phyloP scores from a whole-genome alignment of 2,797 vertebrate species.

The Enteromius anoplus region DNA sequence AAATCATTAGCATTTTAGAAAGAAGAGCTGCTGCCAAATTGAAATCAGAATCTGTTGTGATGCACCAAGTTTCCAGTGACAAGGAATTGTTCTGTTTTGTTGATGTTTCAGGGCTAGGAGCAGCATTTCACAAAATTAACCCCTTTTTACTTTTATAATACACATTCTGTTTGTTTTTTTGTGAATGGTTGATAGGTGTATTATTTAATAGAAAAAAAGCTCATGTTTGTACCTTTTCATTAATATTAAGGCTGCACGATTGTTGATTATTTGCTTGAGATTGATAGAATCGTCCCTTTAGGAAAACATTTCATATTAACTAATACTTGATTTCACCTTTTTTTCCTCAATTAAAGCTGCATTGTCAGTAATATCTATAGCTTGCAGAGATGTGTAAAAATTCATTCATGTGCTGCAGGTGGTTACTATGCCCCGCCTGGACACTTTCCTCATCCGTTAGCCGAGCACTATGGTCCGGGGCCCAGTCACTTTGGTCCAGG shows the following conservation, averaged over 20 bases:
- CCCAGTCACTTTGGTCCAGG: constrained; percentile 80
- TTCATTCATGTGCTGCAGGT: constrained; percentile 58
- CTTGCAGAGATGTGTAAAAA: background rate
- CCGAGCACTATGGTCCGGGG: constrained; percentile 68
- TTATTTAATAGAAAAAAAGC: background rate
- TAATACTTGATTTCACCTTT: background rate
- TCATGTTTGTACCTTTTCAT: background rate
- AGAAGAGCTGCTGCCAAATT: background rate
- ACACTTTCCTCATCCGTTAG: constrained; percentile 71
- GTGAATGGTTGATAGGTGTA: background rate
- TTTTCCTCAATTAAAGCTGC: background rate
- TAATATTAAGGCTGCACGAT: too few species aligned
- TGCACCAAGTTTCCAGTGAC: background rate
- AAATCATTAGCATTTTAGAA: background rate
- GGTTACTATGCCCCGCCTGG: constrained; percentile 73
- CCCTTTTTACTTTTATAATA: background rate
- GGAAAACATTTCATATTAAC: background rate
- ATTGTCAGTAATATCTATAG: background rate
- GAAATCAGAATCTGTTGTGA: background rate
- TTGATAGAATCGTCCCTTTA: background rate
- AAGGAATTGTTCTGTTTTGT: background rate
- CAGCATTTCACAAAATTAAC: background rate
- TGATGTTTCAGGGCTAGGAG: background rate
- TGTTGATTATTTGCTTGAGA: too few species aligned
- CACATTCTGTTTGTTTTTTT: background rate